These are phyloP conservation scores for Rhynchophorus ferrugineus DNA, from an alignment of 1,140 invertebrate species.

Conservation along the genomic window DNA sequence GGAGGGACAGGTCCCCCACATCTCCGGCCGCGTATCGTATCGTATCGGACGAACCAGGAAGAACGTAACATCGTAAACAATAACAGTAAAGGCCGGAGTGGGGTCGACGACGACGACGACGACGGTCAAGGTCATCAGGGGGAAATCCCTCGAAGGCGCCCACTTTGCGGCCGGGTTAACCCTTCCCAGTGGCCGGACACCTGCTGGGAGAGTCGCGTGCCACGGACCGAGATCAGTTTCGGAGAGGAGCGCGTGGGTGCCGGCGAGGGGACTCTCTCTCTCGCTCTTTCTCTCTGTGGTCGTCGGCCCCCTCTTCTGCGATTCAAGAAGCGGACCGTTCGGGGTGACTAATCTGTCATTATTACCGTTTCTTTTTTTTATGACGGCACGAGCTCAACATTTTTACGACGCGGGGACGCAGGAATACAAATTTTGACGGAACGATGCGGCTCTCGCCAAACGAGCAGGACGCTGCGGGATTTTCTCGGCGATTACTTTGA, in stretches of 20 bases:
- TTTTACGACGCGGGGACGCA: constrained; percentile 2
- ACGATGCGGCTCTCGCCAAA: too few species aligned
- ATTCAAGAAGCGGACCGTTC: constrained; percentile 17
- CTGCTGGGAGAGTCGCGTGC: constrained; percentile 15
- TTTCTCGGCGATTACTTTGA: too few species aligned
- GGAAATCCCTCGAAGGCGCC: constrained; percentile 14
- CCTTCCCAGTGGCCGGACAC: constrained; percentile 19
- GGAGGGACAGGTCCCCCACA: too few species aligned
- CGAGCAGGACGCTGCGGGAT: neutral
- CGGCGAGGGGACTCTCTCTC: constrained; percentile 13
- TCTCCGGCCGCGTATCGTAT: too few species aligned
- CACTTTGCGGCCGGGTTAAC: constrained; percentile 17
- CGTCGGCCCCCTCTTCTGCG: constrained; percentile 13
- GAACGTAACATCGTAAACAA: constrained; percentile 9
- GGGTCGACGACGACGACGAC: too few species aligned
- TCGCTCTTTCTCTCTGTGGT: constrained; percentile 7
- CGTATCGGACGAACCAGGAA: too few species aligned
- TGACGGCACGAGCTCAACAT: constrained; percentile 12
- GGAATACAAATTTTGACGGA: neutral
- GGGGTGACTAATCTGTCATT: constrained; percentile 21
- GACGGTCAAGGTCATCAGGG: constrained; percentile 16
- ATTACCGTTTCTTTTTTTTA: constrained; percentile 19
- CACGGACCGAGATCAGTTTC: constrained; percentile 18
- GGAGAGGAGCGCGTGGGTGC: constrained; percentile 18
- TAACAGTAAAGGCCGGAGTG: constrained; percentile 9